Conservation (phyloP, 1,140 invertebrate genomes). For the Heliconius congener region DNA sequence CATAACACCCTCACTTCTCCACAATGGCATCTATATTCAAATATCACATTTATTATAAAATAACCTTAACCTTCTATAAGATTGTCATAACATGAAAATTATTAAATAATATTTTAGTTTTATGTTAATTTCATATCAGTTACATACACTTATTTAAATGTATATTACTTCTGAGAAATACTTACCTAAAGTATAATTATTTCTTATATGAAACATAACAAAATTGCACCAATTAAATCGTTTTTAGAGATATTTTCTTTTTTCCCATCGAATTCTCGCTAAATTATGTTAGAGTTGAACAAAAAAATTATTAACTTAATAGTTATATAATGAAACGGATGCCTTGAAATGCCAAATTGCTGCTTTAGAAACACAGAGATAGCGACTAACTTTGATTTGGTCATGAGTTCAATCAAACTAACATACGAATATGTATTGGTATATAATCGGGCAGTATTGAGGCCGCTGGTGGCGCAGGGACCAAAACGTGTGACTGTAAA, state of each 20-base stretch:
- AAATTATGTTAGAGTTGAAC: not conserved
- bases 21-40: too few species aligned
- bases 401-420: too few species aligned
- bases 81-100: not conserved
- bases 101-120: not conserved
- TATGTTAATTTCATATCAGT: constrained; percentile 6
- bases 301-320: not conserved
- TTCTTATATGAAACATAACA: not conserved
- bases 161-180: not conserved
- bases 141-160: constrained; percentile 11
- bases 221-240: not conserved
- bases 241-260: constrained; percentile 1
- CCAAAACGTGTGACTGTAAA: too few species aligned
- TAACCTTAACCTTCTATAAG: too few species aligned
- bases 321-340: not conserved
- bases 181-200: not conserved
- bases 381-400: too few species aligned
- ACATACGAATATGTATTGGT: too few species aligned
- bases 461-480: too few species aligned
- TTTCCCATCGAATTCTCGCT: constrained; percentile 1
- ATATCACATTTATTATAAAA: too few species aligned
- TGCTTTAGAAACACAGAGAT: too few species aligned
- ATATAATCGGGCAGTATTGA: too few species aligned
- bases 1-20: too few species aligned
- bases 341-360: not conserved